phyloP scores from a whole-genome alignment of 2,113 vertebrate species.

The Zapornia atra region DNA sequence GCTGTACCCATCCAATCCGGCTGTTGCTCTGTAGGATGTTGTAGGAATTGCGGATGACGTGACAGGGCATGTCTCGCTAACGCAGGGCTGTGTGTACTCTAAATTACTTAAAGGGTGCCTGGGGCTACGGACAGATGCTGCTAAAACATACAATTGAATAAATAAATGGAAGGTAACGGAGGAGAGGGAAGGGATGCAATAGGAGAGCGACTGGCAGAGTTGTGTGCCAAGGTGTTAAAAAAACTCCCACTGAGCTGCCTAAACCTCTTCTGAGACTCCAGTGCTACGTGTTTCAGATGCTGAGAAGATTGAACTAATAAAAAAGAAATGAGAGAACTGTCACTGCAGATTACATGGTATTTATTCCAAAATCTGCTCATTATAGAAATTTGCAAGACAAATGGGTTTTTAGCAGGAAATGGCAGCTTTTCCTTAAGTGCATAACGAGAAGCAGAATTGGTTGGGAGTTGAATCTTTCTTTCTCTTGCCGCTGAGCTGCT shows the following conservation, averaged over 20 bases:
- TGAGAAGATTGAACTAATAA: conserved; percentile 79
- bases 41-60: background rate
- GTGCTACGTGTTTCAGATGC: conserved; percentile 75
- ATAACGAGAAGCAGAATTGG: conserved; percentile 39
- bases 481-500: conserved; percentile 6
- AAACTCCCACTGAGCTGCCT: conserved; percentile 55
- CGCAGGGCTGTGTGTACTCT: background rate
- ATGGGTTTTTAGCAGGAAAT: conserved; percentile 74
- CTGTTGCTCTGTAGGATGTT: background rate
- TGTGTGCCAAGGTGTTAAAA: conserved; percentile 63
- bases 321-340: conserved; percentile 80
- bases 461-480: background rate
- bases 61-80: background rate
- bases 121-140: conserved; percentile 46
- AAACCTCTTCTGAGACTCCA: conserved; percentile 64
- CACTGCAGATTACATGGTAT: conserved; percentile 78
- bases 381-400: conserved; percentile 80
- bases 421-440: conserved; percentile 70
- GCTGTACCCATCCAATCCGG: background rate
- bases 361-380: conserved; percentile 81
- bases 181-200: background rate
- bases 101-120: conserved; percentile 55
- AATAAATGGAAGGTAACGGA: conserved; percentile 30
- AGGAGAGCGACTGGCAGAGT: background rate
- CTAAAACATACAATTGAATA: conserved; percentile 46